Base-by-base conservation (phyloP, 2,113 vertebrate species). In the Chaetodon auriga region DNA sequence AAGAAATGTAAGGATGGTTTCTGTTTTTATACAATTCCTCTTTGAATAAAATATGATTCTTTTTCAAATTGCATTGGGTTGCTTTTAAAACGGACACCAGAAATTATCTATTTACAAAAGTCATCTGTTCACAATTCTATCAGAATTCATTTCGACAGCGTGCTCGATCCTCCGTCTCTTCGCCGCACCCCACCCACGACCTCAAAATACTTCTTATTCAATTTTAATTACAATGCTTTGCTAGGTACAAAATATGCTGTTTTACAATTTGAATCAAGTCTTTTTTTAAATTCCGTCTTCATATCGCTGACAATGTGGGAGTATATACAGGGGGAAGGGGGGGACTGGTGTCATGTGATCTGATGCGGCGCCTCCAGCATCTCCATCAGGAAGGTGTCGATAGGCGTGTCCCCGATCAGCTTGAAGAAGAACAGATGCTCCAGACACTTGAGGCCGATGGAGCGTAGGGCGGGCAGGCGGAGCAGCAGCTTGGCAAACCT, bases 391-490 rank as follows among this genome's bases (percentile, higher is more conserved):
- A 99, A 99, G 77, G 97, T 99, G 96, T 99, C 98, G 0, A 99
- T 99, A 57, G 98, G 97, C 6, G 98, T 99, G 94, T 99, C 97
- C 6, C 98, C 98, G 0, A 99, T 99, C 64, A 99, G 95, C 93
- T 99, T 99, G 94, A 99, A 99, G 96, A 99, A 99, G 94, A 99
- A 99, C 53, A 99, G 96, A 91, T 99, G 98, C 92, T 99, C 98
- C 89, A 99, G 93, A 94, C 98, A 99, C 80, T 99, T 99, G 78
- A 99, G 92, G 73, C 98, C 98, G 0, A 99, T 99, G 89, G 98
- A 99, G 57, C 97, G 96, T 77, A 99, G 95, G 0, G 97, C 98
- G 0, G 98, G 98, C 45, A 99, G 96, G 58, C 97, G 97, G 58
- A 98, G 95, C 4, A 99, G 94, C 70, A 99, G 96, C 85, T 99